Evolutionary conservation across 2,797 vertebrate genomes (phyloP), one percentile per base, ranked within the genome.

Genomic region (Cirrhinus molitorella): DNA sequence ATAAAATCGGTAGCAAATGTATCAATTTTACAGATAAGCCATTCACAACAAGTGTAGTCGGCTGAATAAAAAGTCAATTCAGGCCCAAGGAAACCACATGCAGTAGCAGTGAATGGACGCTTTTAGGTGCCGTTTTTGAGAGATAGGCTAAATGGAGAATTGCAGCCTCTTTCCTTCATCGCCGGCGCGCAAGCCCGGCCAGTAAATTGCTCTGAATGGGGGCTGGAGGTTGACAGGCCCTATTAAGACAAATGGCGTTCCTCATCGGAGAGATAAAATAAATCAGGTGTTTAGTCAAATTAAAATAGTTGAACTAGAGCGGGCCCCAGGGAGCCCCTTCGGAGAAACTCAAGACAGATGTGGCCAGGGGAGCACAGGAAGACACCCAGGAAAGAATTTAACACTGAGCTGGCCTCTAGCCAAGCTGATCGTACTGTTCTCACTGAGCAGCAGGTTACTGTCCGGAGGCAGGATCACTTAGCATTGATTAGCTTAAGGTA

Each of bases 281-380:
- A 99, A 99, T 99, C 98, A 99, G 97, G 97, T 99, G 97, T 99
- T 99, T 98, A 98, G 98, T 99, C 97, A 97, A 99, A 99, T 99
- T 99, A 98, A 99, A 99, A 99, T 98, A 98, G 97, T 98, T 98
- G 95, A 96, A 97, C 96, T 97, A 94, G 96, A 98, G 97, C 95
- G 95, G 96, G 95, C 97, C 96, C 96, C 94, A 90, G 96, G 96
- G 97, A 97, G 95, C 96, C 96, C 95, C 96, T 95, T 94, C 91
- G 94, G 94, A 95, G 96, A 97, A 97, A 97, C 96, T 96, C 95
- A 97, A 98, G 97, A 98, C 97, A 99, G 97, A 99, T 99, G 97
- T 97, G 96, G 94, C 96, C 96, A 94, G 96, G 95, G 96, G 94
- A 86, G 91, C 94, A 96, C 95, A 94, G 95, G 94, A 97, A 95